Evolutionary conservation across 2,888 invertebrate genomes (phyloP), one percentile per base, ranked within the genome.

Genomic region (Loripinus fragilis): DNA sequence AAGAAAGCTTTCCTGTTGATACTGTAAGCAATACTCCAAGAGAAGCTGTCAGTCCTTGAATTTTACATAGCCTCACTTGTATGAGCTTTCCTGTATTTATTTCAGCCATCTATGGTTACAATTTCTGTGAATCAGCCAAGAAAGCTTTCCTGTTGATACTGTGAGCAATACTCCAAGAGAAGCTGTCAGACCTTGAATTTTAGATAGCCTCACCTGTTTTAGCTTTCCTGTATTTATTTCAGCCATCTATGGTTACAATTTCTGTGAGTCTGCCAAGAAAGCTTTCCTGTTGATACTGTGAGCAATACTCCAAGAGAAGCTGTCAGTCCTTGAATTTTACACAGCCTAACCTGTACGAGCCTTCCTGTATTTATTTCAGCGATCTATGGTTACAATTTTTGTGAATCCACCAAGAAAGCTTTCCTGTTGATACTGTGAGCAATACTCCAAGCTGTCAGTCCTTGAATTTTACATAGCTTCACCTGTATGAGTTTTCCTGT

Each of bases 31-130:
- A 96, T 91, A 95, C 95, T 0, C 93, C 98, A 42, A 96, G 97
- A 95, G 96, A 98, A 81, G 97, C 97, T 0, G 97, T 97, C 0
- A 97, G n/a, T n/a, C n/a, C n/a, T n/a, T n/a, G n/a, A n/a, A n/a
- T n/a, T n/a, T n/a, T n/a, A n/a, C n/a, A n/a, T n/a, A n/a, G 41
- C 41, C 41, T 15, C 15, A 41, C 41, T 15, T 41, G 7, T 10
- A 10, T 15, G 7, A 15, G 41, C 7, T 7, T n/a, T 41, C 7
- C 15, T 41, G 41, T 35, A n/a, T 66, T 60, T 71, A 35, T 65
- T 85, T 41, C 85, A 92, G 96, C 96, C 45, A 96, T 96, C 89
- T 95, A 95, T 90, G 96, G 96, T 1, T 94, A 95, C 88, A 94
- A 94, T 66, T 96, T 96, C 91, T 96, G 96, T 87, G 93, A 93